Conservation (phyloP, 1,140 invertebrate genomes). For the Bombus soroeensis region DNA sequence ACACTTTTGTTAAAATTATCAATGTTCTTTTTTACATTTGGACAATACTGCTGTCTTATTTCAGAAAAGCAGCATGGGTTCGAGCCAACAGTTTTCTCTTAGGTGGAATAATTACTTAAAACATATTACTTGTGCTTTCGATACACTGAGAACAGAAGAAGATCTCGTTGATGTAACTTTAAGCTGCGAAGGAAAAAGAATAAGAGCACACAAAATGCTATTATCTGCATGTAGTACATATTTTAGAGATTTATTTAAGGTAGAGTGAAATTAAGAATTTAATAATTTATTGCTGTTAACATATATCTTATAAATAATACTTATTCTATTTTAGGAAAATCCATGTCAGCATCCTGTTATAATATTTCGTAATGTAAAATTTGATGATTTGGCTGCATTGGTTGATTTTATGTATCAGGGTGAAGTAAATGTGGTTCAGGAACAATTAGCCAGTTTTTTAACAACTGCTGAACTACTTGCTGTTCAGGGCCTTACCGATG, state of each 20-base stretch:
- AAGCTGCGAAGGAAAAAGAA: slow-evolving; percentile 91
- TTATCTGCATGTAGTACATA: slow-evolving; percentile 92
- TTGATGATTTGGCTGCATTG: slow-evolving; percentile 90
- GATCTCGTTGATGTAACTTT: slow-evolving; percentile 94
- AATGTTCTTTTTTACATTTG: neutral
- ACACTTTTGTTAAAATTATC: neutral
- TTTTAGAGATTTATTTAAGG: slow-evolving; percentile 91
- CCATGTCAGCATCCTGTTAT: slow-evolving; percentile 93
- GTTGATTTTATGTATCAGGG: slow-evolving; percentile 93
- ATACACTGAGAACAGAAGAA: slow-evolving; percentile 89
- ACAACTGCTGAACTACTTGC: slow-evolving; percentile 86
- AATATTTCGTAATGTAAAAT: slow-evolving; percentile 92
- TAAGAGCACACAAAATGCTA: slow-evolving; percentile 93
- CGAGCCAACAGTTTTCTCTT: slow-evolving; percentile 88
- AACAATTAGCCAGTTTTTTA: slow-evolving; percentile 85
- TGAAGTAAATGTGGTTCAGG: slow-evolving; percentile 87
- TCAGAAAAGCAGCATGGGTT: slow-evolving; percentile 81
- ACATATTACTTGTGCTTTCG: slow-evolving; percentile 90
- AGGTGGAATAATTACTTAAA: slow-evolving; percentile 91
- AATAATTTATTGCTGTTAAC: neutral
- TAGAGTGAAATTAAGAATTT: slow-evolving; percentile 62
- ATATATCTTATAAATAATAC: neutral
- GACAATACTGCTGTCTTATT: slow-evolving; percentile 30
- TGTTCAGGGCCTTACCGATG: slow-evolving; percentile 86
- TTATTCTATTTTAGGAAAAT: slow-evolving; percentile 85